A percentile compares a stretch with the other conserved stretches of the same genome.
These are phyloP conservation scores for Cryptocephalus primarius DNA, from an alignment of 2,888 invertebrate species.

Conservation along the genomic window DNA sequence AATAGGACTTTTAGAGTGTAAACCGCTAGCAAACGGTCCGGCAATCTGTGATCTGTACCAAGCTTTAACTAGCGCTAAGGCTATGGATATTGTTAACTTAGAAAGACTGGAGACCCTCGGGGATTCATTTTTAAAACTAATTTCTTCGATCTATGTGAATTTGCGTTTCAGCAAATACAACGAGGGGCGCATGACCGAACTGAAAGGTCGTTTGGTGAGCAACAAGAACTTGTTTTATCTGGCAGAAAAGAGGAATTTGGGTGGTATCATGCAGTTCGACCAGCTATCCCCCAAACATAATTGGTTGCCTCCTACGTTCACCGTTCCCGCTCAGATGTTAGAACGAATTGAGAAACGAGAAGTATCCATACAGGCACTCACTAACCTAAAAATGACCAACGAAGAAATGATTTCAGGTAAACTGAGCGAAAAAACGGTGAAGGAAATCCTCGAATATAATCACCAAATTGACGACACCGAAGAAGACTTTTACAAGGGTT, in stretches of 20 bases:
- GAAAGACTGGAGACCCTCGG: slow-evolving; percentile 83
- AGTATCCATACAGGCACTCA: slow-evolving; percentile 38
- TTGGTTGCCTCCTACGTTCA: slow-evolving; percentile 73
- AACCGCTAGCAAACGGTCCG: slow-evolving; percentile 31
- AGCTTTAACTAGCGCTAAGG: slow-evolving; percentile 61
- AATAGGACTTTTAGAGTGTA: too few relatives aligned
- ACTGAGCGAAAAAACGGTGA: slow-evolving; percentile 20
- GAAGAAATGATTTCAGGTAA: slow-evolving; percentile 36
- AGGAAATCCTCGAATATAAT: slow-evolving; percentile 11
- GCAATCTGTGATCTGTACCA: slow-evolving; percentile 41
- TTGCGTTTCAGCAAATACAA: slow-evolving; percentile 54
- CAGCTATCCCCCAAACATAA: slow-evolving; percentile 56
- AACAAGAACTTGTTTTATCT: slow-evolving; percentile 81
- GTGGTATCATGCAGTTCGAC: slow-evolving; percentile 45
- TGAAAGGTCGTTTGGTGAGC: slow-evolving; percentile 64
- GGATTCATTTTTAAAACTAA: slow-evolving; percentile 79
- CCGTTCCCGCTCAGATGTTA: slow-evolving; percentile 44
- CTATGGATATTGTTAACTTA: slow-evolving; percentile 65
- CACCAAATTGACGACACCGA: slow-evolving; percentile 22
- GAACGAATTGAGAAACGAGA: slow-evolving; percentile 32
- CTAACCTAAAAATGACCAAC: slow-evolving; percentile 34
- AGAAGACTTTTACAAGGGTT: slow-evolving; percentile 17
- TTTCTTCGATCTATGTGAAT: slow-evolving; percentile 61
- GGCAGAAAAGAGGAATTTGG: slow-evolving; percentile 43
- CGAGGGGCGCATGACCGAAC: slow-evolving; percentile 69